Evolutionary conservation across 2,888 invertebrate genomes (phyloP).

Genomic region (Eristalis tenax): DNA sequence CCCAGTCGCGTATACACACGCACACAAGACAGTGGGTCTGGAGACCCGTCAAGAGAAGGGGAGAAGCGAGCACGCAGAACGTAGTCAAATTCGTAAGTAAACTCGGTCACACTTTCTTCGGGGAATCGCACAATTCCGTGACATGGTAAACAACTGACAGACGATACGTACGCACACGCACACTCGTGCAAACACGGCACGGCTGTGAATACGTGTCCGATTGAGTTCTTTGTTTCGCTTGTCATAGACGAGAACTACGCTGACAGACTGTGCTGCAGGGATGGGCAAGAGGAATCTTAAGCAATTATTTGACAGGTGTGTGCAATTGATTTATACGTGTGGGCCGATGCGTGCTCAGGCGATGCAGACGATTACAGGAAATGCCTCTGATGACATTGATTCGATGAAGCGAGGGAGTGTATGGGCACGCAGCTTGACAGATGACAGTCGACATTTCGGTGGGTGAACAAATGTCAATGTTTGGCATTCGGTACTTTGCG

Average conservation of each 20-base stretch:
- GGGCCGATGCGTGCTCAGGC: constrained; percentile 40
- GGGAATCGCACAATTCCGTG: constrained; percentile 53
- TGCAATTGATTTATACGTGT: constrained; percentile 52
- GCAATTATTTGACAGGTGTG: constrained; percentile 62
- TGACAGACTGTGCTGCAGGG: constrained; percentile 2
- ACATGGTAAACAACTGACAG: constrained; percentile 48
- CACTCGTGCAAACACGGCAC: background rate
- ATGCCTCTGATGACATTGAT: background rate
- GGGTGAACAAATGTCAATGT: background rate
- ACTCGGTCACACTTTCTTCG: constrained; percentile 72
- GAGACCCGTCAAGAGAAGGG: background rate
- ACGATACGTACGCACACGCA: background rate
- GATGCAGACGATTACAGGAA: constrained; percentile 46
- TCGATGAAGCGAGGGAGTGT: background rate
- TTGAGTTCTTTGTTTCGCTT: constrained; percentile 60
- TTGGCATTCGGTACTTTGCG: no score
- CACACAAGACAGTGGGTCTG: constrained; percentile 18
- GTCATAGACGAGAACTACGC: background rate
- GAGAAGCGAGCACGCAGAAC: background rate
- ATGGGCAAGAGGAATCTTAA: constrained; percentile 42
- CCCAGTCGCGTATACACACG: background rate
- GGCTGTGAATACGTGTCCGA: constrained; percentile 5
- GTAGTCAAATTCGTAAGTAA: constrained; percentile 62
- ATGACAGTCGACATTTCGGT: background rate
- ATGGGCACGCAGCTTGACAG: background rate